Base-by-base conservation (phyloP, 1,140 invertebrate genomes). In the Drosophila bocki region DNA sequence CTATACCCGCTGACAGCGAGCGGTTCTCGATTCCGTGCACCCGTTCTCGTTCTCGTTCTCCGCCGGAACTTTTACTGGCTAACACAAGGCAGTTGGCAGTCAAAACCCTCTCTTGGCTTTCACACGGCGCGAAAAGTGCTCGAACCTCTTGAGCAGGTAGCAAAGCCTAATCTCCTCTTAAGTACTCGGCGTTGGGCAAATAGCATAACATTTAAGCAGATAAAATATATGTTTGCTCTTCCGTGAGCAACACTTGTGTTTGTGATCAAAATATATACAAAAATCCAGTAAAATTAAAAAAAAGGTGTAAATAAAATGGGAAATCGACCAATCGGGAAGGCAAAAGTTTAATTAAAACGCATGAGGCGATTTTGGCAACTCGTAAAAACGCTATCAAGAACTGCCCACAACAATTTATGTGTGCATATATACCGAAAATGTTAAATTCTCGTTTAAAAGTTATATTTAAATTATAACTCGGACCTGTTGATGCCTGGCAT, bases 1-100 rank as follows among this genome's bases (percentile, higher is more conserved):
- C 80, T 77, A 35, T 72, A 80, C 56, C 47, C 76, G 84, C 59
- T 68, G 69, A 62, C 47, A 80, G 80, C 69, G 78, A 78, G 74
- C 84, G 84, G 84, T 88, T 88, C 67, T 54, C 50, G 39, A 60
- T 47, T 45, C 57, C 65, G 35, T 26, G 4, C 11, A n/a, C 50
- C 19, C 54, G 54, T 48, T 54, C 74, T 33, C 54, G 54, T 44
- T 42, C 74, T 42, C 54, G 41, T 59, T 39, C 32, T 69, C 63
- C 47, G 63, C 39, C 44, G 53, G 17, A 58, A 48, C 54, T 58
- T 32, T 54, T 58, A 11, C 39, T 59, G 22, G 45, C 60, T 44
- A 44, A 48, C 26, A 48, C 26, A 42, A 50, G 53, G 19, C 47
- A 62, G 35, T 57, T 41, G 15, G 35, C 54, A 22, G 35, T 63